Base-by-base conservation (phyloP, 1,140 invertebrate genomes). In the Aphelinus certus region DNA sequence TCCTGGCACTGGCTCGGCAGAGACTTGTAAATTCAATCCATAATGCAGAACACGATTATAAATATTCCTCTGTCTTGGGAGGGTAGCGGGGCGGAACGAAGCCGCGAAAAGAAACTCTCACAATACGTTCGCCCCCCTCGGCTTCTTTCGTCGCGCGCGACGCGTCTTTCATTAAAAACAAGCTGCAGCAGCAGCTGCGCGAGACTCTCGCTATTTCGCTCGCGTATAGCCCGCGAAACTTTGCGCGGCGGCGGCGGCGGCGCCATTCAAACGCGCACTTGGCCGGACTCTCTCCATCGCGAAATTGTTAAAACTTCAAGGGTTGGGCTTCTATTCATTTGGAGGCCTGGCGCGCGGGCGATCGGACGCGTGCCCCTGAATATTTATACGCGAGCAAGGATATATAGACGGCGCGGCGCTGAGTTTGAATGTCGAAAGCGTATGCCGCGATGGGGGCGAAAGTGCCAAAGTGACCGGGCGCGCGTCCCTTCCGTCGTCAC, bases 231-330 rank as follows among this genome's bases (percentile, higher is more conserved):
- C 42, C 43, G 9, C 43, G 6, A 51, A 65, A 65, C 9, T 53
- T 65, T 65, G 47, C 57, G 49, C 3, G 3, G 56, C 43, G 53
- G 26, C 26, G 26, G 26, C 26, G 26, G 26, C 26, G 26, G 26
- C 1, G 7, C 64, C 57, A 60, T 67, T 73, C 48, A 73, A 66
- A 65, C 56, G 46, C 51, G 42, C 62, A 43, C 53, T 57, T 66
- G 10, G 66, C 70, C 7, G 53, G 49, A 57, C 72, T 43, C 48
- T 47, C 57, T 56, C 61, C 43, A 47, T 3, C 51, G n/a, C 26
- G 26, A 58, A 73, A 70, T 72, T 47, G 64, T 67, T 6, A 78
- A 73, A 73, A 67, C 56, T 67, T 73, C 53, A 26, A 26, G 26
- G 26, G 26, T 46, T 4, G 3, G 1, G 3, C 57, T 67, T 73